phyloP scores from a whole-genome alignment of 2,797 vertebrate species.

The Anguilla obscura region DNA sequence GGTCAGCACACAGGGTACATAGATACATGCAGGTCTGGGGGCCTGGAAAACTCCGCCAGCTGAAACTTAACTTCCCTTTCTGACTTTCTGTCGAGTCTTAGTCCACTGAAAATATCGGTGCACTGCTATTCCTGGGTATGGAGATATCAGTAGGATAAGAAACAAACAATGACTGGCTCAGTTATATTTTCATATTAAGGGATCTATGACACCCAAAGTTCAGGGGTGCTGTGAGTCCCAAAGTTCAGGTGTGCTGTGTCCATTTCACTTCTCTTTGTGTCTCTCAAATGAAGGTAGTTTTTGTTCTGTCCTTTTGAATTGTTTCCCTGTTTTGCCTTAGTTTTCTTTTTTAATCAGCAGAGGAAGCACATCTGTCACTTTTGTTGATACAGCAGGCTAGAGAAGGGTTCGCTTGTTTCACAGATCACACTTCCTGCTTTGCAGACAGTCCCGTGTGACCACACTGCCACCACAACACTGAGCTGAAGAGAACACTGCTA shows the following conservation, averaged over 20 bases:
- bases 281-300: not conserved
- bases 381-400: not conserved
- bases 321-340: not conserved
- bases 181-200: not conserved
- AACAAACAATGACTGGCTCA: not conserved
- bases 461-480: not conserved
- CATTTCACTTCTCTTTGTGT: not conserved
- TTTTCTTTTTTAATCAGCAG: not conserved
- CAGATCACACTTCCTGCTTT: not conserved
- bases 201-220: not conserved
- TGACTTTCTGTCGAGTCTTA: not conserved
- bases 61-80: not conserved
- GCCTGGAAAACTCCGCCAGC: not conserved
- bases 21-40: not conserved
- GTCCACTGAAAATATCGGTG: not conserved
- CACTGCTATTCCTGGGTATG: not conserved
- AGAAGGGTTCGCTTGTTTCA: not conserved
- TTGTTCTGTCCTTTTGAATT: not conserved
- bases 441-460: not conserved
- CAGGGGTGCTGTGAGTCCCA: not conserved
- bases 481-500: not conserved
- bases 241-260: not conserved
- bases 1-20: not conserved
- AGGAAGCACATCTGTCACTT: not conserved
- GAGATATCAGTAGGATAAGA: not conserved